These are phyloP conservation scores for Aythya baeri DNA, from an alignment of 2,113 vertebrate species.

Conservation along the genomic window DNA sequence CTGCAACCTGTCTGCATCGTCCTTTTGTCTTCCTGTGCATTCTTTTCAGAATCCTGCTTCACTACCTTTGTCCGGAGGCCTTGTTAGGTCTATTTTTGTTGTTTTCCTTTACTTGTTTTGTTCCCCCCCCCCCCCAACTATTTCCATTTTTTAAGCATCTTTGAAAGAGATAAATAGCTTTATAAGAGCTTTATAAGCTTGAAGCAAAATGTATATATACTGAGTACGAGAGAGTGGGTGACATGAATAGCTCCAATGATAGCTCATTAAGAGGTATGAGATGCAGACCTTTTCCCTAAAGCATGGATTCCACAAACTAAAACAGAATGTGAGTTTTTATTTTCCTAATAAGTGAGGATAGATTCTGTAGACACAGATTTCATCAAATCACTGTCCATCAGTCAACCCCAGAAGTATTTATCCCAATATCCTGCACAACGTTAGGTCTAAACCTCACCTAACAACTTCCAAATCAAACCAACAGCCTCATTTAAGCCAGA, in stretches of 20 bases:
- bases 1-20: not conserved
- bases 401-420: not conserved
- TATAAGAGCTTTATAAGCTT: not conserved
- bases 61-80: not conserved
- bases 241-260: not conserved
- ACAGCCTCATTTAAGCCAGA: not conserved
- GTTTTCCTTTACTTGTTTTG: not conserved
- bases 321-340: not conserved
- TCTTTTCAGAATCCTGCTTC: not conserved
- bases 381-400: not conserved
- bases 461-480: not conserved
- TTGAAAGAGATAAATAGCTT: not conserved
- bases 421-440: not conserved
- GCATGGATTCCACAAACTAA: not conserved
- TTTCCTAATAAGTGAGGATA: not conserved
- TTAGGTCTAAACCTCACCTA: not conserved
- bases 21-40: not conserved
- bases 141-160: not conserved
- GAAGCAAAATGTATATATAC: not conserved
- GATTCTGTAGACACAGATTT: not conserved
- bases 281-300: not conserved
- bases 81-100: too few species aligned
- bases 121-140: not conserved
- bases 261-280: not conserved
- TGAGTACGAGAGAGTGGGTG: not conserved